Conservation (phyloP, 2,113 vertebrate genomes). For the Dinomys branickii region DNA sequence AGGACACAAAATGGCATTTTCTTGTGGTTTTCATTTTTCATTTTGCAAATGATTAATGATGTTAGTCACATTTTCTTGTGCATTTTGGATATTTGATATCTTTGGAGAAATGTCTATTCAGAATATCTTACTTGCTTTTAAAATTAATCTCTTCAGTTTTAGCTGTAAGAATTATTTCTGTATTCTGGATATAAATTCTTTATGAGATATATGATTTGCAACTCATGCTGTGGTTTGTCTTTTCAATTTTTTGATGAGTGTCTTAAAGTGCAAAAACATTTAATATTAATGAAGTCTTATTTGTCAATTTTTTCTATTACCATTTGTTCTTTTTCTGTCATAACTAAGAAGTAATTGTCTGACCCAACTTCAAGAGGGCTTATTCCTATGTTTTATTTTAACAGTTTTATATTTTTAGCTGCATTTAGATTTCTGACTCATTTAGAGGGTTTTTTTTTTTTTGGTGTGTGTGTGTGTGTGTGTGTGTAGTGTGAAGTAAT, state of each 20-base stretch:
- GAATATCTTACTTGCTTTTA: neutral
- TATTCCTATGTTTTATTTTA: conserved; percentile 7
- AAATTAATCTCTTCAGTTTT: conserved; percentile 26
- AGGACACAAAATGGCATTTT: neutral
- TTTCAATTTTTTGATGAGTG: neutral
- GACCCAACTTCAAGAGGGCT: neutral
- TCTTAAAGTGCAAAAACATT: neutral
- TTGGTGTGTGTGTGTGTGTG: neutral
- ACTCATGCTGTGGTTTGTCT: neutral
- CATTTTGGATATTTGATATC: conserved; percentile 7
- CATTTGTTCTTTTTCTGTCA: neutral
- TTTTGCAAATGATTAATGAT: neutral
- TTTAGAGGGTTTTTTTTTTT: neutral
- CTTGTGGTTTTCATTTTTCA: neutral
- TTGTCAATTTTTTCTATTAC: neutral
- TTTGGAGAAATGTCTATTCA: neutral
- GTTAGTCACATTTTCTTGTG: neutral
- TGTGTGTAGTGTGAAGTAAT: neutral
- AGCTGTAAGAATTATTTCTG: neutral
- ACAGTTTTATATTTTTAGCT: neutral
- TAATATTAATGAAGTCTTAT: neutral
- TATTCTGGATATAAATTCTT: neutral
- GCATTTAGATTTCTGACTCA: neutral
- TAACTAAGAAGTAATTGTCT: neutral
- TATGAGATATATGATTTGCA: neutral